phyloP scores from a whole-genome alignment of 2,113 vertebrate genomes.

The Hippotragus niger region DNA sequence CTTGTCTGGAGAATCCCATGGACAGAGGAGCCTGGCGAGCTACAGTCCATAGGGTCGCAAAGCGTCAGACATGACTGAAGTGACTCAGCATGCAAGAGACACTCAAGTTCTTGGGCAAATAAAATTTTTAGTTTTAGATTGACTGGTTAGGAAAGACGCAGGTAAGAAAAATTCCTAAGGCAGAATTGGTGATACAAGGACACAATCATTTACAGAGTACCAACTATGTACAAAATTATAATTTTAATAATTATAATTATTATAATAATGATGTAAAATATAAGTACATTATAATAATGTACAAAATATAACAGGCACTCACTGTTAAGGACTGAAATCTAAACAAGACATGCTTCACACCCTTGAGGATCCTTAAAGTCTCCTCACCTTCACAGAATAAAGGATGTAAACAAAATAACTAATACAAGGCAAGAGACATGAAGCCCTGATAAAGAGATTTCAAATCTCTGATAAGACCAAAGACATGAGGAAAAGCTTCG shows the following conservation, averaged over 20 bases:
- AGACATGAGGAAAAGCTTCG: not conserved
- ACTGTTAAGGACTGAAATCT: not conserved
- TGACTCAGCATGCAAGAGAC: not conserved
- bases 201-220: not conserved
- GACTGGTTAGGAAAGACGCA: not conserved
- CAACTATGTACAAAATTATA: not conserved
- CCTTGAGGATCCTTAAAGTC: not conserved
- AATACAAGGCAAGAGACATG: not conserved
- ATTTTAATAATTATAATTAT: not conserved
- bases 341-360: not conserved
- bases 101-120: not conserved
- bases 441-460: not conserved
- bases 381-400: not conserved
- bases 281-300: not conserved
- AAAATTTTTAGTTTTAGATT: not conserved
- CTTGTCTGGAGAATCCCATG: not conserved
- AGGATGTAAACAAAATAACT: not conserved
- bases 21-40: not conserved
- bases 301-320: not conserved
- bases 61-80: not conserved
- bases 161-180: not conserved
- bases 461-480: not conserved
- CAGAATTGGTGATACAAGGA: not conserved
- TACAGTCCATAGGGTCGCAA: not conserved
- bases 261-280: not conserved